Evolutionary conservation across 2,113 vertebrate species (phyloP), one percentile per base, ranked within the genome.

Genomic region (Numida meleagris): DNA sequence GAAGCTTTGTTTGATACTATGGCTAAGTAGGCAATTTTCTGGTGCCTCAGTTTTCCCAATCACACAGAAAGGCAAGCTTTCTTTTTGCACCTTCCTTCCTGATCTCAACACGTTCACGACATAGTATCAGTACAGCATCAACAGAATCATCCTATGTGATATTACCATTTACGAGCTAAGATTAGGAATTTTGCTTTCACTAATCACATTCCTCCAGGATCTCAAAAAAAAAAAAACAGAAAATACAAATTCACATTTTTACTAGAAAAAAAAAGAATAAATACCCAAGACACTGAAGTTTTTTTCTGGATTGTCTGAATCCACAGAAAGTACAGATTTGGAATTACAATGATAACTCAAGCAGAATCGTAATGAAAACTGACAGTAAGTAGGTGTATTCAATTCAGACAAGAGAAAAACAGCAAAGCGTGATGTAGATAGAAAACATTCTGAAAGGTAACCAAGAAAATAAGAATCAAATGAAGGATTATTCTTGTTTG

Each of bases 391-490:
- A 89, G 43, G 68, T 55, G 33, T 4, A 2, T 91, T 78, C 46
- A 89, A 51, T 67, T 46, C 65, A 61, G 29, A 46, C 70, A 58
- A 85, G 38, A 82, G 62, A 77, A 82, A 91, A 94, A 87, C 15
- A 38, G 55, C 13, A 7, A 91, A 76, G 63, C 8, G 29, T 29
- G 50, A 77, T 74, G 27, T 34, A 67, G 62, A 58, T 46, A 82
- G 31, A 73, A 71, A 95, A 62, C 57, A 61, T 59, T 68, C 59
- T 85, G 59, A 94, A 89, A 92, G 40, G 20, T 57, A 85, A 93
- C 46, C 20, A 80, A 74, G 62, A 94, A 81, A 79, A 80, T 66
- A 79, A 85, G n/a, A 86, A 88, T 70, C 14, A 94, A 90, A 80
- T 57, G 17, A 94, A 91, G 29, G 45, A 84, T 79, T 93, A 71